phyloP scores from a whole-genome alignment of 2,113 vertebrate genomes.

The Brachypodius melanocephalos region DNA sequence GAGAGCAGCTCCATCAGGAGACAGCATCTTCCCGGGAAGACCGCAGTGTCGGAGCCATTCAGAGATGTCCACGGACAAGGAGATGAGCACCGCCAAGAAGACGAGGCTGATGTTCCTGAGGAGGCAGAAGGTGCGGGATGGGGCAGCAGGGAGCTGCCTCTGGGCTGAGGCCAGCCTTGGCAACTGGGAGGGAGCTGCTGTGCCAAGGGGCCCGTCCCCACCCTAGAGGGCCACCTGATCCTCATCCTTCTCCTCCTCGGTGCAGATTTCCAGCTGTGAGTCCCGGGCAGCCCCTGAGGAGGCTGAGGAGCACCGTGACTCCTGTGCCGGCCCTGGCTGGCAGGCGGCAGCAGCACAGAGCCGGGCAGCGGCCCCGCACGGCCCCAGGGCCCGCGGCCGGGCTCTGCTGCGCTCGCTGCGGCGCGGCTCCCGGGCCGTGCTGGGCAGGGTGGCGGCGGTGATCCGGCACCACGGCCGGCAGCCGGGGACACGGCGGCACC shows the following conservation, averaged over 20 bases:
- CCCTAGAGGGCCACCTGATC: accelerated
- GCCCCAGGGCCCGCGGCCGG: not conserved
- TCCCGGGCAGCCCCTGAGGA: not conserved
- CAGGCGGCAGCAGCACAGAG: not conserved
- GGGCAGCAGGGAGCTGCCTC: not conserved
- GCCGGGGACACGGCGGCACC: not conserved
- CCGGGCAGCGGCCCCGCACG: not conserved
- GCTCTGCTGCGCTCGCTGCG: not conserved
- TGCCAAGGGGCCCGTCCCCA: not conserved
- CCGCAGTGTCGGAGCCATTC: accelerated
- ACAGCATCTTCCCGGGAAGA: not conserved
- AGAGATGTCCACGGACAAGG: not conserved
- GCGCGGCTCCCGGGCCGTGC: not conserved
- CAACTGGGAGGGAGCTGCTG: not conserved
- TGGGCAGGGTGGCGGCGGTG: not conserved
- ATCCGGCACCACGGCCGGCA: accelerated
- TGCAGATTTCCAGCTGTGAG: not conserved
- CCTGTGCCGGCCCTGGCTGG: accelerated
- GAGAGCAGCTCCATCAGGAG: not conserved
- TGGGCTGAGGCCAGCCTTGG: accelerated
- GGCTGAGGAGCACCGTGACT: not conserved
- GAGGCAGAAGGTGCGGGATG: not conserved
- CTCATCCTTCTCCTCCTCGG: no score
- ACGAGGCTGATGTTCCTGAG: accelerated
- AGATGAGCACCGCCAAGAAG: not conserved